A percentile compares a stretch with the other conserved stretches of the same genome.
Conservation (phyloP, 2,113 vertebrate genomes). For the Mesoclemmys tuberculata region DNA sequence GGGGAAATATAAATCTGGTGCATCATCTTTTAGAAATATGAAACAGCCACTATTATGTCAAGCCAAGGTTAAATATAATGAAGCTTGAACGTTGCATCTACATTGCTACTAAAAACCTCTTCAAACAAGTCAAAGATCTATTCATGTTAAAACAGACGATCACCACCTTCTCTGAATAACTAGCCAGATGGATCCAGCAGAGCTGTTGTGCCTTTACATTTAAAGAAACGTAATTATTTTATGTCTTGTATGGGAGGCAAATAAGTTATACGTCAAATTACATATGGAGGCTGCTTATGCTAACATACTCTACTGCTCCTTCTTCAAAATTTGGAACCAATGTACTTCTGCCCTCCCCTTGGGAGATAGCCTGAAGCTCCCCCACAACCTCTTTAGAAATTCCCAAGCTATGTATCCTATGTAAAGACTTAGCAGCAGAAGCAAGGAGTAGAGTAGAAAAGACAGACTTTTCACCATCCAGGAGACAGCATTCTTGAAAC, state of each 20-base stretch:
- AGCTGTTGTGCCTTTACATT: neutral
- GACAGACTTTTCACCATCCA: fast-evolving
- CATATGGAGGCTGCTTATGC: slow-evolving; percentile 4
- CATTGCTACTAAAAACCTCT: neutral
- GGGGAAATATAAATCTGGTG: neutral
- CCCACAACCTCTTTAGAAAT: slow-evolving; percentile 38
- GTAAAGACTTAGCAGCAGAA: too few relatives aligned
- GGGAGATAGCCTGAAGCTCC: slow-evolving; percentile 1
- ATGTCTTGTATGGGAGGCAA: neutral
- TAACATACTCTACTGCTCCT: neutral
- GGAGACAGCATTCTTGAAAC: neutral
- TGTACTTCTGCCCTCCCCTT: slow-evolving; percentile 31
- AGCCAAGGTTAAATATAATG: neutral
- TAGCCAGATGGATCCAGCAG: neutral
- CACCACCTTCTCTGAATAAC: neutral
- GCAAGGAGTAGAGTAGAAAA: too few relatives aligned
- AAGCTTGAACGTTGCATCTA: neutral
- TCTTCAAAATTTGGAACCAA: slow-evolving; percentile 32
- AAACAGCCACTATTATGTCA: neutral
- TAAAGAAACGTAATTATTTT: neutral
- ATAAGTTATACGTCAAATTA: fast-evolving
- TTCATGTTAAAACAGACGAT: slow-evolving; percentile 8
- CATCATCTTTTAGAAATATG: neutral
- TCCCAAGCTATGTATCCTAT: neutral
- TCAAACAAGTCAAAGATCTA: slow-evolving; percentile 15